Evolutionary conservation across 2,113 vertebrate species (phyloP), one percentile per base, ranked within the genome.

Genomic region (Hippocampus abdominalis): DNA sequence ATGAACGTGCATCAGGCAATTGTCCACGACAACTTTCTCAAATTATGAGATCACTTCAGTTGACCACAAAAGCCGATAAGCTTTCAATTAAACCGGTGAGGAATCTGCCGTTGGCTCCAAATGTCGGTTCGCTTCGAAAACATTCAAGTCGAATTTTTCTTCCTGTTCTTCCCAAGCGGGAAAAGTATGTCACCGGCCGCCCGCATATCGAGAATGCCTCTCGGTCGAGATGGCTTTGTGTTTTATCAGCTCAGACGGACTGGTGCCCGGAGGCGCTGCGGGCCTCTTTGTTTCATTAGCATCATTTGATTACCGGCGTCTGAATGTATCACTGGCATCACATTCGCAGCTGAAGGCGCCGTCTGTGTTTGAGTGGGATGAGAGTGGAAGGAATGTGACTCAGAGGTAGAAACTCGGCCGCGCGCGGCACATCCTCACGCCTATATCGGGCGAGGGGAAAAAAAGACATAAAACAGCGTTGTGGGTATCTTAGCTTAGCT

Each of bases 281-380:
- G 63, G 68, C 67, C 54, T 80, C 71, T 74, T 73, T 71, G 66
- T 73, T 84, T 83, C 67, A 85, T 83, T 81, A 74, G 72, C 70
- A 64, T 82, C 71, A 77, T 74, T 79, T 71, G 78, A 81, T 84
- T 72, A 77, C 42, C 53, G 46, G 59, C 12, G 25, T 75, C 62
- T 69, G 68, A 68, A 75, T 48, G 61, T 66, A 67, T 82, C 70
- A 66, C 64, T 70, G 68, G 76, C 68, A 66, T 71, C 69, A 49
- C 39, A 20, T 66, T 80, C 46, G 44, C 64, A 75, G 73, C 77
- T 68, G 39, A 67, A 74, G 73, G 75, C 48, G 1, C 75, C 7
- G 49, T 77, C 61, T 75, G 39, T n/a, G 70, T 73, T 75, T 71
- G 77, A 76, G 73, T 80, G 71, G 74, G 67, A 77, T 59, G 64